These are phyloP conservation scores for Unio pictorum DNA, from an alignment of 2,888 invertebrate genomes.

Conservation along the genomic window DNA sequence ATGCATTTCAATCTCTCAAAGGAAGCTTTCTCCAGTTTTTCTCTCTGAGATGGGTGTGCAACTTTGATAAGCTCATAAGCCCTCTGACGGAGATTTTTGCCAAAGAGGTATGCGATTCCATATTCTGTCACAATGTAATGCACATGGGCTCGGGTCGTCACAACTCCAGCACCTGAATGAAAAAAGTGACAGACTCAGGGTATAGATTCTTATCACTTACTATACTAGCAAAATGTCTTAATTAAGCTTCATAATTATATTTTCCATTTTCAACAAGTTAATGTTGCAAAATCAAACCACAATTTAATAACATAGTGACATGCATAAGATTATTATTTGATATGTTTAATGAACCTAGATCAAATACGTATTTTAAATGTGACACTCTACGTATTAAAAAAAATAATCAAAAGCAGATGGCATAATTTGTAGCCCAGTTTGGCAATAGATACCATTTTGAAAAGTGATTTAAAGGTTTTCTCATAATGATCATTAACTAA, in stretches of 20 bases:
- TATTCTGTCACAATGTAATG: slow-evolving; percentile 95
- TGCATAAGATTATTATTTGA: too few relatives aligned
- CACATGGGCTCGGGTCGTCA: slow-evolving; percentile 90
- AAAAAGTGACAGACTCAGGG: neutral
- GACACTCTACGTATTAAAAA: too few relatives aligned
- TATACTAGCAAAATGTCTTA: neutral
- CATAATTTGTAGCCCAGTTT: too few relatives aligned
- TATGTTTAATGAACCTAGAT: too few relatives aligned
- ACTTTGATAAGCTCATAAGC: slow-evolving; percentile 91
- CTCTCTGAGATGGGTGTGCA: slow-evolving; percentile 88
- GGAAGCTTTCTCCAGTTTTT: slow-evolving; percentile 87
- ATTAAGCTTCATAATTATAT: neutral
- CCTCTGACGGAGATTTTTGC: slow-evolving; percentile 89
- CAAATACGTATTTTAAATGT: too few relatives aligned
- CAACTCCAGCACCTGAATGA: slow-evolving; percentile 88
- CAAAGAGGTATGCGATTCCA: slow-evolving; percentile 91
- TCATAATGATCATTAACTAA: too few relatives aligned
- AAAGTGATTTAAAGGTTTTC: too few relatives aligned
- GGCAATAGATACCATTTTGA: too few relatives aligned
- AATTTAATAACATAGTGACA: neutral
- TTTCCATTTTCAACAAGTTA: too few relatives aligned
- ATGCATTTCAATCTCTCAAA: slow-evolving; percentile 79
- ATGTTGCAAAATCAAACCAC: neutral
- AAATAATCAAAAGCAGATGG: too few relatives aligned
- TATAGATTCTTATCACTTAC: neutral